Evolutionary conservation across 2,113 vertebrate genomes (phyloP).

Genomic region (Prochilodus magdalenae): DNA sequence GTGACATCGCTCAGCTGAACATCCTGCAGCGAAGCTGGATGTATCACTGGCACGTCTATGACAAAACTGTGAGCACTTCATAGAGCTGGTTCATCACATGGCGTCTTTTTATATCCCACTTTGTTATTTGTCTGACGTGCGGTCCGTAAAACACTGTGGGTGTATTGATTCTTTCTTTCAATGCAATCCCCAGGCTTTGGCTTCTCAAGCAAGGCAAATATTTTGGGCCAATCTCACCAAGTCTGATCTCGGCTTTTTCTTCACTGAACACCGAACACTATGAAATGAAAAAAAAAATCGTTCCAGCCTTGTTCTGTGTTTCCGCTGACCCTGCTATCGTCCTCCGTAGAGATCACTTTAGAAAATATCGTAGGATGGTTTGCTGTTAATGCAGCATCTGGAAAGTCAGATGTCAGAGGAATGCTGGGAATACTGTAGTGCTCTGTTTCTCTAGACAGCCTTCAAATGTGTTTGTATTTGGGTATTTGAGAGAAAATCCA

Average conservation of each 20-base stretch:
- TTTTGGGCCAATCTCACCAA: background rate
- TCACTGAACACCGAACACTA: background rate
- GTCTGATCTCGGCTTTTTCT: background rate
- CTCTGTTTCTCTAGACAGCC: constrained; percentile 4
- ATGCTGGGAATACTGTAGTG: background rate
- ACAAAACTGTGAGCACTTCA: constrained; percentile 28
- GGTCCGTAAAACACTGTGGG: constrained; percentile 26
- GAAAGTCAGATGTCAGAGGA: background rate
- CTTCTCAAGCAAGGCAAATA: constrained; percentile 12
- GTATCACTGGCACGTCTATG: background rate
- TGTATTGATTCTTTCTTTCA: constrained; percentile 22
- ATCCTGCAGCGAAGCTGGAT: constrained; percentile 25
- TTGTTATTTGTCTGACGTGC: constrained; percentile 11
- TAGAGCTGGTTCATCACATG: constrained; percentile 27
- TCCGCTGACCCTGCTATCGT: constrained; percentile 8
- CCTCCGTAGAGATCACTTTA: background rate
- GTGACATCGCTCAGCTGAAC: background rate
- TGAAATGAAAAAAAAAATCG: background rate
- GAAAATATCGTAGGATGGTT: background rate
- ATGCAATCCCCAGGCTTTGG: constrained; percentile 16
- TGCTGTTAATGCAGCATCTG: constrained; percentile 12
- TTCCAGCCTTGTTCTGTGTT: background rate
- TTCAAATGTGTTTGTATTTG: background rate
- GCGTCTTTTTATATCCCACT: constrained; percentile 24
- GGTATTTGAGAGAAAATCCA: background rate